Evolutionary conservation across 2,113 vertebrate species (phyloP).

Genomic region (Chaenogobius annularis): DNA sequence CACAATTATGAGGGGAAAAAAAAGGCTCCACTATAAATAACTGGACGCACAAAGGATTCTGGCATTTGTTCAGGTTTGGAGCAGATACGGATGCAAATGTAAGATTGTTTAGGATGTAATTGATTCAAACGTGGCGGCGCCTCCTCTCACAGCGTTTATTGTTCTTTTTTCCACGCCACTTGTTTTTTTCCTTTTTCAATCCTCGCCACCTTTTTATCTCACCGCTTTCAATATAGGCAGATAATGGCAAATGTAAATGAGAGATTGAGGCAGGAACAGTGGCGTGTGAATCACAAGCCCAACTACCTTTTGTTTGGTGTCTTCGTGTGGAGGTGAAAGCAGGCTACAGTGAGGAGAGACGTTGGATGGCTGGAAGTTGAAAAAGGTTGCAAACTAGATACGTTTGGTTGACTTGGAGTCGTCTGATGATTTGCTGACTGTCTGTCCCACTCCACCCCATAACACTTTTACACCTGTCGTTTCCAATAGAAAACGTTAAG

Average conservation of each 20-base stretch:
- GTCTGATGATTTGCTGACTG: too few relatives aligned
- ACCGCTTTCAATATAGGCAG: slow-evolving; percentile 70
- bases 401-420: too few relatives aligned
- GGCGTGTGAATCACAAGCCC: slow-evolving; percentile 50
- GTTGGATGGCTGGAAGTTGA: neutral
- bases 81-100: slow-evolving; percentile 82
- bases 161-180: slow-evolving; percentile 55
- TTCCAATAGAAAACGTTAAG: too few relatives aligned
- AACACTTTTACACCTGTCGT: too few relatives aligned
- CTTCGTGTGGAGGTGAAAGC: slow-evolving; percentile 41
- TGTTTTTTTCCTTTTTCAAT: slow-evolving; percentile 47
- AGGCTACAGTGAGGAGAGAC: slow-evolving; percentile 41
- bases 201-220: slow-evolving; percentile 63
- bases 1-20: slow-evolving; percentile 87
- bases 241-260: slow-evolving; percentile 78
- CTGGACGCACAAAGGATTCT: slow-evolving; percentile 96
- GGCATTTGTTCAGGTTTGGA: slow-evolving; percentile 89
- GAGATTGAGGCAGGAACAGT: slow-evolving; percentile 46
- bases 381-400: neutral
- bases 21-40: slow-evolving; percentile 86
- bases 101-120: slow-evolving; percentile 82
- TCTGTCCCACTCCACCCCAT: too few relatives aligned
- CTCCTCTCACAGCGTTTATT: slow-evolving; percentile 71
- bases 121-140: slow-evolving; percentile 77
- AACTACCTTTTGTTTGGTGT: slow-evolving; percentile 67